Conservation (phyloP, 2,113 vertebrate species). For the Cavia aperea region DNA sequence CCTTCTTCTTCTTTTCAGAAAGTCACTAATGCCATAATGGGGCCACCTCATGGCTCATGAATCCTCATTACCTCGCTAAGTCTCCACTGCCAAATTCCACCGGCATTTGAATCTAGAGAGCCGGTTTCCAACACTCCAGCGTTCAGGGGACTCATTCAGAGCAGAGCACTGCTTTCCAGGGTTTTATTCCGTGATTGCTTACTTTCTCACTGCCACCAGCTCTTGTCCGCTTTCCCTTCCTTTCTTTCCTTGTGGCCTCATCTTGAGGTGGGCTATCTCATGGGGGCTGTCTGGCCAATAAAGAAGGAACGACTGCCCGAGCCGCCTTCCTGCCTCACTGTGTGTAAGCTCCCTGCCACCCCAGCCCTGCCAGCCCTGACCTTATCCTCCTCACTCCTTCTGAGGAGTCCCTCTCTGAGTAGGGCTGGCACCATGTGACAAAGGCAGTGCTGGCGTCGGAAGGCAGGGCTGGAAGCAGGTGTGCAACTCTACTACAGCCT, state of each 20-base stretch:
- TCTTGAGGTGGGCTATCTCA: background rate
- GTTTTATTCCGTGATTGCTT: background rate
- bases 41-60: too few relatives aligned
- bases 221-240: background rate
- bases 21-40: background rate
- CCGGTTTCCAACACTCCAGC: background rate
- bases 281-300: background rate
- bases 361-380: background rate
- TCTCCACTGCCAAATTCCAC: background rate
- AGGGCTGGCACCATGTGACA: background rate
- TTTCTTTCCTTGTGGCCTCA: background rate
- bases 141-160: background rate
- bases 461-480: background rate
- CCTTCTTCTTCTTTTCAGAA: background rate
- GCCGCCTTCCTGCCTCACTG: background rate
- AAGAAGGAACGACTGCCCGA: background rate
- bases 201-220: background rate
- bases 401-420: background rate
- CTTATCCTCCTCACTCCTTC: background rate
- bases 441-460: background rate
- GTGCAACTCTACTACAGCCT: background rate
- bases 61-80: background rate
- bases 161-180: background rate
- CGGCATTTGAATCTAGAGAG: background rate
- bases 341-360: background rate